Conservation (phyloP, 2,113 vertebrate genomes). For the Sialia sialis region DNA sequence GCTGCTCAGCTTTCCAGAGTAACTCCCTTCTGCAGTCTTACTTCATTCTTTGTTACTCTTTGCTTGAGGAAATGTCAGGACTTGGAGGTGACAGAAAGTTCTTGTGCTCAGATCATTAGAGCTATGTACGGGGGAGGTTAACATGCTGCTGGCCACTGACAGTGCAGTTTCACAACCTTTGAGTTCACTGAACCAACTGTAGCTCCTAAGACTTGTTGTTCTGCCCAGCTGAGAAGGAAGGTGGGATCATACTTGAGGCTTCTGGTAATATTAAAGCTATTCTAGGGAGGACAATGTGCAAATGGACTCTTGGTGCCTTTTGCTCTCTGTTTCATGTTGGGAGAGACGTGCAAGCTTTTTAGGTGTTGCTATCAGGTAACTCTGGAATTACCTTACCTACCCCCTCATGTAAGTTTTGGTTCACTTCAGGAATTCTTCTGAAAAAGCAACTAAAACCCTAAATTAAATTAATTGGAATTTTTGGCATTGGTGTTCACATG, state of each 20-base stretch:
- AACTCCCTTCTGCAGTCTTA: background rate
- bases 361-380: constrained; percentile 4
- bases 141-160: background rate
- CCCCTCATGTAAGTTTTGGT: constrained; percentile 26
- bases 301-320: background rate
- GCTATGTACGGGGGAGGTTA: background rate
- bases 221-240: background rate
- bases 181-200: background rate
- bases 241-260: background rate
- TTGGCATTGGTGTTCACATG: background rate
- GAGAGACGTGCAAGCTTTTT: background rate
- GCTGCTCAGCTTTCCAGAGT: constrained; percentile 18
- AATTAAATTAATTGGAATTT: constrained; percentile 45
- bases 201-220: background rate
- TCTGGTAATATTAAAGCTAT: background rate
- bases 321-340: background rate
- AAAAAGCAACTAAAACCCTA: constrained; percentile 1
- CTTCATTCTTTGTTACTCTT: background rate
- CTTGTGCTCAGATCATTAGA: background rate
- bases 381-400: constrained; percentile 31
- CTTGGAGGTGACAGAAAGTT: background rate
- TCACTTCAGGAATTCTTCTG: constrained; percentile 52
- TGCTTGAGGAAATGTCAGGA: background rate
- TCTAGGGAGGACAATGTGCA: rapidly evolving
- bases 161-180: background rate